Evolutionary conservation across 2,113 vertebrate species (phyloP).

Genomic region (Chaetodon auriga): DNA sequence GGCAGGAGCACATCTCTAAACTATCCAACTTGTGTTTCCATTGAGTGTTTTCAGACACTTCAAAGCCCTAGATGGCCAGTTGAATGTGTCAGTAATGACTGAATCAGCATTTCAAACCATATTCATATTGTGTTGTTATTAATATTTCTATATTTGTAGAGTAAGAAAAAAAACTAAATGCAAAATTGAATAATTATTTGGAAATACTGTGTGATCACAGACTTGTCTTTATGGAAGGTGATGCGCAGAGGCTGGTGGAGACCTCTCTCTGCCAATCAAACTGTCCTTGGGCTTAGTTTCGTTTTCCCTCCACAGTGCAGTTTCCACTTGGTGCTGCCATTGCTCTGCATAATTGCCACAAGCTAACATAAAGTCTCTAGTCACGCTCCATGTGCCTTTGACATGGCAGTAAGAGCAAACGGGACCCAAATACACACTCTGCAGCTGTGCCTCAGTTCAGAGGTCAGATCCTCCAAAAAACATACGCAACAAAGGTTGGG

Average conservation of each 20-base stretch:
- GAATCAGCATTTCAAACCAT: neutral
- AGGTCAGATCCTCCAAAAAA: neutral
- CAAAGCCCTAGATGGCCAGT: neutral
- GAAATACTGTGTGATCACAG: too few species aligned
- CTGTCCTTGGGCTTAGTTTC: too few species aligned
- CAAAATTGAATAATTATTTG: too few species aligned
- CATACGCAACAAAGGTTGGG: neutral
- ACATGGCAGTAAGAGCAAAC: neutral
- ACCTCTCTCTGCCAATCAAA: too few species aligned
- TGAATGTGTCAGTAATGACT: neutral
- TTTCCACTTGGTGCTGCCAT: neutral
- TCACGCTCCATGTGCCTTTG: neutral
- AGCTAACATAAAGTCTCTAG: neutral
- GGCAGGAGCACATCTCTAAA: neutral
- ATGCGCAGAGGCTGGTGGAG: too few species aligned
- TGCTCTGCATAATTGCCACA: neutral
- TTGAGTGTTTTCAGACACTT: neutral
- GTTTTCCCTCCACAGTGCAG: fast-evolving
- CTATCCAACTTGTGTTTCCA: too few species aligned
- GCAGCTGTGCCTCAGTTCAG: neutral
- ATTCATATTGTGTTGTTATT: neutral
- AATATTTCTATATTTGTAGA: neutral
- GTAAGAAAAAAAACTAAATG: neutral
- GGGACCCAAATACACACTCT: neutral
- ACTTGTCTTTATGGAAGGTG: neutral